Evolutionary conservation across 2,797 vertebrate genomes (phyloP).

Genomic region (Echeneis naucrates): DNA sequence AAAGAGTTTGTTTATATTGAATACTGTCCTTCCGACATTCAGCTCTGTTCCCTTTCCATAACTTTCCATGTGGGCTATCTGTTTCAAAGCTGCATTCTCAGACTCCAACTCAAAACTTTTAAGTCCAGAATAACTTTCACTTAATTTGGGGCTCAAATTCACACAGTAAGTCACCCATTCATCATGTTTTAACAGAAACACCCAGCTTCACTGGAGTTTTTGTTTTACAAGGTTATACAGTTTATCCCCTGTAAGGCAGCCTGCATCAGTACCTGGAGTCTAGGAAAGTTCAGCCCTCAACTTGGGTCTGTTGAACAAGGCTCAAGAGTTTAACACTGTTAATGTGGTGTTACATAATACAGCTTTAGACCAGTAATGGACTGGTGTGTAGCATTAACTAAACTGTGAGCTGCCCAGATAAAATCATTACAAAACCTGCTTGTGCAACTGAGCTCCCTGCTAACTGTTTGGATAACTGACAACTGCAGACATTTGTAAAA

Average conservation of each 20-base stretch:
- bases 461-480: conserved; percentile 52
- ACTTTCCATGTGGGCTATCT: conserved; percentile 56
- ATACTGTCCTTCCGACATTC: conserved; percentile 58
- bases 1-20: conserved; percentile 70
- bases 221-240: conserved; percentile 38
- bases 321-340: conserved; percentile 51
- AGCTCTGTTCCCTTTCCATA: conserved; percentile 41
- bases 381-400: conserved; percentile 29
- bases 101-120: conserved; percentile 29
- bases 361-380: conserved; percentile 43
- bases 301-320: conserved; percentile 29
- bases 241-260: conserved; percentile 36
- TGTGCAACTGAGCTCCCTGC: conserved; percentile 38
- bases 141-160: conserved; percentile 59
- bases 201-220: conserved; percentile 33
- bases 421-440: conserved; percentile 46
- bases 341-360: conserved; percentile 54
- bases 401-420: conserved; percentile 32
- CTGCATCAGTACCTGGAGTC: conserved; percentile 36
- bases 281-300: conserved; percentile 33
- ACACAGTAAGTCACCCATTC: conserved; percentile 52
- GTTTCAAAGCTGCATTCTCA: conserved; percentile 47
- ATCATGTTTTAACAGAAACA: conserved; percentile 60
- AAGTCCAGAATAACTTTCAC: conserved; percentile 47
- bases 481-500: conserved; percentile 45